Evolutionary conservation across 2,888 invertebrate genomes (phyloP).

Genomic region (Cerastis leucographa): DNA sequence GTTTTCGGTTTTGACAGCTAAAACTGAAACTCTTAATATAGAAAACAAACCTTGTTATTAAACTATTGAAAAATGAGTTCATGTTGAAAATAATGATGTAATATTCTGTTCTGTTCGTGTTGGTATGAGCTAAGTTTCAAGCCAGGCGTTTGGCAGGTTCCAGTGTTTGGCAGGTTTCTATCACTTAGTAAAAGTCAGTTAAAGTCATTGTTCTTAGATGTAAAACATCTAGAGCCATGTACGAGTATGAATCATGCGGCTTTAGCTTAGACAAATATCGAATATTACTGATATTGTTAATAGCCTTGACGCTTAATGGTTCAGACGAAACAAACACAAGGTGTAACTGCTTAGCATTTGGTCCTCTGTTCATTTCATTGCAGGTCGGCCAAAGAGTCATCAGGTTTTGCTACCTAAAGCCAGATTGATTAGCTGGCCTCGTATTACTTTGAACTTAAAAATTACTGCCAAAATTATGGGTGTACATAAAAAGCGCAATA

Average conservation of each 20-base stretch:
- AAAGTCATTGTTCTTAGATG: conserved; percentile 19
- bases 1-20: conserved; percentile 35
- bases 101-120: background rate
- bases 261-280: conserved; percentile 2
- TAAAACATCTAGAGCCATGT: background rate
- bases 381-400: background rate
- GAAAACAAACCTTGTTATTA: conserved; percentile 9
- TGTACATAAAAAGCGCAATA: too few species aligned
- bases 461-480: background rate
- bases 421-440: background rate
- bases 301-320: background rate
- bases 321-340: background rate
- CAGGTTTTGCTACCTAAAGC: background rate
- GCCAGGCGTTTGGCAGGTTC: conserved; percentile 1
- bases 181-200: conserved; percentile 11
- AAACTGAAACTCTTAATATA: conserved; percentile 13
- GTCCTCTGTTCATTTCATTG: background rate
- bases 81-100: conserved; percentile 1
- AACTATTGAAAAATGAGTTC: conserved; percentile 9
- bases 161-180: conserved; percentile 7
- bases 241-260: background rate
- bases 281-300: background rate
- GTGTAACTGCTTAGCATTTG: background rate
- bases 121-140: conserved; percentile 18
- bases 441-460: background rate